Evolutionary conservation across 2,113 vertebrate genomes (phyloP), one percentile per base, ranked within the genome.

Genomic region (Gopherus evgoodei): DNA sequence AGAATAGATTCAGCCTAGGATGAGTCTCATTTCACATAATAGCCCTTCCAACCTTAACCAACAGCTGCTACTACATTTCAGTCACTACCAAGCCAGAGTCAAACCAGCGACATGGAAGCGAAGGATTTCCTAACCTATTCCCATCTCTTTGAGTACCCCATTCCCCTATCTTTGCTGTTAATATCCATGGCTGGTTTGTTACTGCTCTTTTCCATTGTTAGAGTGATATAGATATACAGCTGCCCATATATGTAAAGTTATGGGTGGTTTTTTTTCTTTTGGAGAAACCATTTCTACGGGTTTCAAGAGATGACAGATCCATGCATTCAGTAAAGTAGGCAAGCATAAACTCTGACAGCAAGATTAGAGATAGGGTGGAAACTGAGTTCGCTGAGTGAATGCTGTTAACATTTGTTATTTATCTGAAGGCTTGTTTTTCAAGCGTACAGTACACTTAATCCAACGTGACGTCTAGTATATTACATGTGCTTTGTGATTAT

Each of bases 401-500:
- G 91, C 79, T 93, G 5, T 90, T 95, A 95, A 93, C 85, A 44
- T 95, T 95, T 94, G 91, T 91, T 92, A 95, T 96, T 94, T 94
- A 89, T 95, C 94, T 93, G 2, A 85, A 91, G 92, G 69, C 54
- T 83, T 76, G 10, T 86, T 95, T 95, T 95, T 97, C 93, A 96
- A 12, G 93, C n/a, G 65, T 56, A 31, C 42, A 91, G 96, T 88
- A 95, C 93, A 92, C 86, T 98, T 97, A 98, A 98, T 98, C 97
- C 96, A 90, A 94, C 82, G 76, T 82, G 92, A 97, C 95, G 84
- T 59, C 81, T 88, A 87, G 92, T 95, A 78, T 53, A 65, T 91
- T 89, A 79, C 4, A 62, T 84, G 53, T 93, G 86, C 78, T 81
- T 91, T 90, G 50, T 84, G 59, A 94, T 92, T 79, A 69, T 4